These are phyloP conservation scores for Melitaea cinxia DNA, from an alignment of 1,140 invertebrate genomes.

Conservation along the genomic window DNA sequence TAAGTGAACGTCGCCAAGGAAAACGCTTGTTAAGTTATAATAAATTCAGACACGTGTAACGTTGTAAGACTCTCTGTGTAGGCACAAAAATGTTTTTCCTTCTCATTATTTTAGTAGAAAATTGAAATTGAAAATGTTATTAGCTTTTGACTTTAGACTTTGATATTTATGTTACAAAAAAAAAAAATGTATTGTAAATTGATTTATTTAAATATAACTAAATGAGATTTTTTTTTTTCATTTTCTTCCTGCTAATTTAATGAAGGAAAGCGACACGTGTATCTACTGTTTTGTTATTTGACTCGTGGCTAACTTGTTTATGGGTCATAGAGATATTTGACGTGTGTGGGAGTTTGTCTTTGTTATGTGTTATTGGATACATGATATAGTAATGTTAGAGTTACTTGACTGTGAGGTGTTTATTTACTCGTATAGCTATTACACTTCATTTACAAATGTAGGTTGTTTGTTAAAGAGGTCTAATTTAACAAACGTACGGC, in stretches of 20 bases:
- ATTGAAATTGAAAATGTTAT: slow-evolving; percentile 37
- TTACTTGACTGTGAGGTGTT: no score
- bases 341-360: no score
- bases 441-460: no score
- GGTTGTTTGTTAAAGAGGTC: no score
- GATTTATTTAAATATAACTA: not conserved
- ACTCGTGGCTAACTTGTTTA: no score
- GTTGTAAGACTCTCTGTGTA: slow-evolving; percentile 25
- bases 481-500: no score
- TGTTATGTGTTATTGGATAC: no score
- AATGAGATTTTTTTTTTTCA: not conserved
- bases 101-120: slow-evolving; percentile 35
- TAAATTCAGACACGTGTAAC: slow-evolving; percentile 36
- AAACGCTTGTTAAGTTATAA: slow-evolving; percentile 17
- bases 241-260: not conserved
- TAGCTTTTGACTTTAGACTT: slow-evolving; percentile 24
- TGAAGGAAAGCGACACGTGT: no score
- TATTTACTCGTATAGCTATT: no score
- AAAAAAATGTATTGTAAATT: slow-evolving; percentile 18
- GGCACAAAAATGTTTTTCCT: slow-evolving; percentile 35
- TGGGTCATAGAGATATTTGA: no score
- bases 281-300: no score
- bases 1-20: slow-evolving; percentile 8
- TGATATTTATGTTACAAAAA: slow-evolving; percentile 25
- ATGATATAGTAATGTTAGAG: no score